A percentile compares a stretch with the other conserved stretches of the same genome.
Evolutionary conservation across 1,140 invertebrate genomes (phyloP).

Genomic region (Hyposmocoma kahamanoa): DNA sequence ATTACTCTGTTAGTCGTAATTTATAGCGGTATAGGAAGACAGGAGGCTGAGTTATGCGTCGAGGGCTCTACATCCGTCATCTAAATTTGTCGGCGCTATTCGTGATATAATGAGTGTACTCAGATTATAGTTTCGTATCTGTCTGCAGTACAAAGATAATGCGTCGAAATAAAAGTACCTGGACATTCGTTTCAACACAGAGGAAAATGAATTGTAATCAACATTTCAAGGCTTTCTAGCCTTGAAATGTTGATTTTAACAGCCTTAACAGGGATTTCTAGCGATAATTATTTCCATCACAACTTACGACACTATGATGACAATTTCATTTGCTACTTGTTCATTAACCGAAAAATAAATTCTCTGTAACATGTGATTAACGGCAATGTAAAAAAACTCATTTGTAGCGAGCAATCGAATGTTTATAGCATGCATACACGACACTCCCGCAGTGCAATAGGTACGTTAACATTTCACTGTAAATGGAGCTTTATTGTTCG

Average conservation of each 20-base stretch:
- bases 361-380: background rate
- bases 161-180: background rate
- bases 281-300: too few species aligned
- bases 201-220: background rate
- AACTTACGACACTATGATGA: background rate
- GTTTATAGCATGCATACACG: constrained; percentile 9
- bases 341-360: background rate
- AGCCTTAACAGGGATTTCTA: too few species aligned
- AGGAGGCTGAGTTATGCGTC: too few species aligned
- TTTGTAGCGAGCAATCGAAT: constrained; percentile 10
- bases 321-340: background rate
- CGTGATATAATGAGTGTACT: too few species aligned
- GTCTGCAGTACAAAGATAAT: background rate
- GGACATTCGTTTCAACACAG: background rate
- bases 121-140: too few species aligned
- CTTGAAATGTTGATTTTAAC: background rate
- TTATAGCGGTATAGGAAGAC: too few species aligned
- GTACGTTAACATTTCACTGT: constrained; percentile 23
- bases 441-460: constrained; percentile 6
- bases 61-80: too few species aligned
- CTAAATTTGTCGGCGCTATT: too few species aligned
- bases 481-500: constrained; percentile 30
- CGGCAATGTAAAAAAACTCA: constrained; percentile 3
- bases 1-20: too few species aligned
- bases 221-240: background rate